phyloP scores from a whole-genome alignment of 2,797 vertebrate species.

The Alosa sapidissima region DNA sequence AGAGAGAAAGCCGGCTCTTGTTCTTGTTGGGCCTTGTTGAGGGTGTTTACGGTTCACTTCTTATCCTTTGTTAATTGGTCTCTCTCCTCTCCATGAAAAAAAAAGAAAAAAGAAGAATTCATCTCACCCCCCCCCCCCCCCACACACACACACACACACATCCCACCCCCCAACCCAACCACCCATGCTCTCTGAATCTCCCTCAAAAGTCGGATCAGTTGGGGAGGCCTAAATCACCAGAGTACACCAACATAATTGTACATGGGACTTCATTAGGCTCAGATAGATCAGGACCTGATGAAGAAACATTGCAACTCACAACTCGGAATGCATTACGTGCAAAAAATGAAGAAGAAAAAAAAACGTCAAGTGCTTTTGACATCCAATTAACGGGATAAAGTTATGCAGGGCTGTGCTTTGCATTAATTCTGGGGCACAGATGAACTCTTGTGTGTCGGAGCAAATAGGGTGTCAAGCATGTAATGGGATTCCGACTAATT shows the following conservation, averaged over 20 bases:
- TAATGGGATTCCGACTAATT: constrained; percentile 23
- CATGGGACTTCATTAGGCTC: constrained; percentile 42
- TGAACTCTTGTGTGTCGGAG: constrained; percentile 19
- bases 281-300: constrained; percentile 18
- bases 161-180: constrained; percentile 42
- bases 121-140: constrained; percentile 63
- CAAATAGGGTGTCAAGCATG: constrained; percentile 20
- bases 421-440: constrained; percentile 8
- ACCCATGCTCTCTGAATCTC: constrained; percentile 36
- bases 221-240: constrained; percentile 53
- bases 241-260: constrained; percentile 52
- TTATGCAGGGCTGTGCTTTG: constrained; percentile 9
- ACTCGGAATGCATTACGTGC: not conserved
- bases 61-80: constrained; percentile 85
- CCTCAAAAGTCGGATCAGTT: constrained; percentile 44
- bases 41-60: constrained; percentile 84
- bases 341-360: not conserved
- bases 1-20: constrained; percentile 66
- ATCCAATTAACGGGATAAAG: constrained; percentile 7
- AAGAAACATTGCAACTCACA: not conserved
- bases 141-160: constrained; percentile 61
- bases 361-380: not conserved
- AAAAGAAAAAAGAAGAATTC: constrained; percentile 62
- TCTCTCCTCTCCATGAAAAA: constrained; percentile 70
- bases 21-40: constrained; percentile 79